Evolutionary conservation across 2,797 vertebrate genomes (phyloP), one percentile per base, ranked within the genome.

Genomic region (Diceros bicornis): DNA sequence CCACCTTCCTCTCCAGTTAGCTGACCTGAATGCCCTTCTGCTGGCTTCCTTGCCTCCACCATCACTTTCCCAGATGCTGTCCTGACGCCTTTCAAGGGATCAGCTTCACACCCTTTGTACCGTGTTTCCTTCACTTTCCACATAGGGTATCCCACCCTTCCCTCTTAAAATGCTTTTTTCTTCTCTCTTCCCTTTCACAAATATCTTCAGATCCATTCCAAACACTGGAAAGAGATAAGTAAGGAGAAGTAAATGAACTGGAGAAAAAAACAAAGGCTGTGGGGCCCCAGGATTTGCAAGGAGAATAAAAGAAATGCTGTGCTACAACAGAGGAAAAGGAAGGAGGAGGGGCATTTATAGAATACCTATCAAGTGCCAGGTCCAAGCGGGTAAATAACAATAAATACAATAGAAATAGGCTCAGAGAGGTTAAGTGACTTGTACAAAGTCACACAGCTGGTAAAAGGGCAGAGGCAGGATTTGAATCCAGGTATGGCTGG

Each of bases 141-240:
- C 69, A n/a, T 17, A 52, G 41, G 50, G 47, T 7, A 16, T 13
- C 13, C 69, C 69, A 27, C 25, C 25, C 62, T 89, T 69, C 29
- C 72, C 37, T 84, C 69, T 61, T 82, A 62, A 71, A 78, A 50
- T 47, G 14, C 25, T 32, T 32, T 37, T 90, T 86, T 64, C 55
- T 77, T 78, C n/a, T 57, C 75, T 92, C n/a, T 94, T 68, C 68
- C 34, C 32, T 96, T 91, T 89, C 41, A 69, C 25, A 41, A 81
- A 66, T 61, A 32, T 87, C 47, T 94, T 96, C 29, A 72, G 8
- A 59, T 72, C 17, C 5, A 10, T 77, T 29, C 44, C 62, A 82
- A n/a, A 82, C 61, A 34, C 71, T 62, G 29, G 34, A 41, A 91
- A 72, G 81, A 77, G 23, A 25, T 66, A 79, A 91, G 21, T 68